A percentile compares a stretch with the other conserved stretches of the same genome.
phyloP scores from a whole-genome alignment of 2,113 vertebrate species.

The Hyla sarda region DNA sequence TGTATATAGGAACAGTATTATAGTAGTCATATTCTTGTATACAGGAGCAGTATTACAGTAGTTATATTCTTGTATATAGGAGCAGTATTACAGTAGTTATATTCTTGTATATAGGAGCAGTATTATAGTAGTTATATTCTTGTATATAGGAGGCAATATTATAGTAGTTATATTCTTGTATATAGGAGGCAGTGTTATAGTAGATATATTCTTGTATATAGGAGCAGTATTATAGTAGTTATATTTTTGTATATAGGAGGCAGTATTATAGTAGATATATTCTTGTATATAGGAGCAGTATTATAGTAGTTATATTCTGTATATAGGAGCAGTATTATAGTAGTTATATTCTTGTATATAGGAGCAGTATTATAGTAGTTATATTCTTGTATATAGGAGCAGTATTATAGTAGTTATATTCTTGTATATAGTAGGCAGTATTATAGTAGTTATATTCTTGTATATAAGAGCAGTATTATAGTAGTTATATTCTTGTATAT shows the following conservation, averaged over 20 bases:
- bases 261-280: conserved; percentile 5
- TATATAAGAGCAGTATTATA: not conserved
- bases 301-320: not conserved
- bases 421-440: not conserved
- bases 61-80: not conserved
- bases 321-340: too few relatives aligned
- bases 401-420: conserved; percentile 20
- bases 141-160: not conserved
- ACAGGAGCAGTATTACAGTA: not conserved
- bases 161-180: conserved; percentile 12
- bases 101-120: not conserved
- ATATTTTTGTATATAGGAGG: not conserved
- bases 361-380: conserved; percentile 6
- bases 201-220: not conserved
- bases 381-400: conserved; percentile 21
- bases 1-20: too few relatives aligned
- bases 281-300: not conserved
- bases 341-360: too few relatives aligned
- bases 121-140: conserved; percentile 14
- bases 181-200: not conserved
- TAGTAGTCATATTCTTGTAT: too few relatives aligned
- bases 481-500: conserved; percentile 5
- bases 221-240: not conserved
- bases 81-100: conserved; percentile 7
- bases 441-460: conserved; percentile 6